Percentiles rank a stretch among this genome's conserved stretches.
phyloP scores from a whole-genome alignment of 1,140 invertebrate species.

The Leptinotarsa texana region DNA sequence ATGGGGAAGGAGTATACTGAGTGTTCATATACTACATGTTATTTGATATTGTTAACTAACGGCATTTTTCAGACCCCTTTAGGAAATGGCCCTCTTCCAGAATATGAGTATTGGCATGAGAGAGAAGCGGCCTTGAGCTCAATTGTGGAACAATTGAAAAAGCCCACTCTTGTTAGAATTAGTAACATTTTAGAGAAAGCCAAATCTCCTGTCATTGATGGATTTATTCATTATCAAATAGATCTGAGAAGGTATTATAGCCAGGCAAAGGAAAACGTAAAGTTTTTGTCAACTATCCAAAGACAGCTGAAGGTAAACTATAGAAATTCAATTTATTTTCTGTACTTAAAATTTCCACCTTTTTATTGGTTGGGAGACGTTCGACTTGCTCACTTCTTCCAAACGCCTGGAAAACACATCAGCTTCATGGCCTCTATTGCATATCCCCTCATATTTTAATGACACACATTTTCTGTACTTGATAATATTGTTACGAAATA shows the following conservation, averaged over 20 bases:
- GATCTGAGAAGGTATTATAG: slow-evolving; percentile 71
- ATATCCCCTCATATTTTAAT: too few species aligned
- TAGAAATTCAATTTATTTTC: background rate
- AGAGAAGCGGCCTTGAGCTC: slow-evolving; percentile 74
- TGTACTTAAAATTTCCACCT: too few species aligned
- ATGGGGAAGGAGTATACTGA: too few species aligned
- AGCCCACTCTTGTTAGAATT: slow-evolving; percentile 65
- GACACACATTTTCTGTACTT: too few species aligned
- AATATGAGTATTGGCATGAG: slow-evolving; percentile 83
- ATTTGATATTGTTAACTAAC: slow-evolving; percentile 20
- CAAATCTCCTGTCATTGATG: slow-evolving; percentile 57
- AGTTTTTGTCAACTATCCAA: slow-evolving; percentile 79
- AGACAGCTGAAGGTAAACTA: slow-evolving; percentile 74
- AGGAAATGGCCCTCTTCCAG: slow-evolving; percentile 76
- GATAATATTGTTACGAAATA: too few species aligned
- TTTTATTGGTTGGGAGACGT: too few species aligned
- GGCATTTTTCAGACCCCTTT: slow-evolving; percentile 55
- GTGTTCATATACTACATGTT: background rate
- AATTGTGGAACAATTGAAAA: slow-evolving; percentile 79
- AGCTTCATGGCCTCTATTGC: too few species aligned
- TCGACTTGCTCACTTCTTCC: too few species aligned
- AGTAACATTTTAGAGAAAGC: slow-evolving; percentile 60
- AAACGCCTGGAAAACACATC: too few species aligned
- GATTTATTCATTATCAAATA: slow-evolving; percentile 60
- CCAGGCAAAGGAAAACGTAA: slow-evolving; percentile 82